A percentile compares a stretch with the other conserved stretches of the same genome.
These are phyloP conservation scores for Anodontia alba DNA, from an alignment of 2,888 invertebrate genomes.

Conservation along the genomic window DNA sequence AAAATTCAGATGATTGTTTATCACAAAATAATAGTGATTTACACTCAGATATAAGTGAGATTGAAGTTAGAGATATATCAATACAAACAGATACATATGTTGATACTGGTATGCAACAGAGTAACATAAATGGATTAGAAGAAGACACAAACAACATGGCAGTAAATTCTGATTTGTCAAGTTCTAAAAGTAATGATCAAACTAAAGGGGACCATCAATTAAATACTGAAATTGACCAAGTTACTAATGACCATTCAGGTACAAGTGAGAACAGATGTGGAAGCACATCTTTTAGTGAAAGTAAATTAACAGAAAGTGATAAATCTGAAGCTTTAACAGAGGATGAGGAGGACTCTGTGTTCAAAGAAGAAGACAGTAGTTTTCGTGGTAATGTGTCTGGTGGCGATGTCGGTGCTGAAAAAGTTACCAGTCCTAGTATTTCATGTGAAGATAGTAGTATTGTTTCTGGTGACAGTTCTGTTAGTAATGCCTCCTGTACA, in stretches of 20 bases:
- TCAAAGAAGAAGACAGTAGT: background rate
- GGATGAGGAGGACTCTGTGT: background rate
- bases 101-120: background rate
- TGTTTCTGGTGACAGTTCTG: background rate
- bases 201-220: background rate
- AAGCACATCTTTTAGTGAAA: background rate
- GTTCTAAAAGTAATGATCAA: background rate
- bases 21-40: background rate
- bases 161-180: background rate
- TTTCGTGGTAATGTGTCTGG: too few species aligned
- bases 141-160: background rate
- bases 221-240: background rate
- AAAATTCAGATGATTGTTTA: background rate
- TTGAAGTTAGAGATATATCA: constrained; percentile 50
- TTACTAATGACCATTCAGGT: background rate
- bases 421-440: too few species aligned
- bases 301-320: background rate
- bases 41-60: constrained; percentile 23
- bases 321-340: background rate
- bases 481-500: background rate
- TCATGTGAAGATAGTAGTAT: too few species aligned
- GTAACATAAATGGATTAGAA: background rate
- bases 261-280: background rate
- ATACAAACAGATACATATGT: constrained; percentile 40
- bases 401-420: too few species aligned